phyloP scores from a whole-genome alignment of 1,140 invertebrate genomes.

The Cylas formicarius region DNA sequence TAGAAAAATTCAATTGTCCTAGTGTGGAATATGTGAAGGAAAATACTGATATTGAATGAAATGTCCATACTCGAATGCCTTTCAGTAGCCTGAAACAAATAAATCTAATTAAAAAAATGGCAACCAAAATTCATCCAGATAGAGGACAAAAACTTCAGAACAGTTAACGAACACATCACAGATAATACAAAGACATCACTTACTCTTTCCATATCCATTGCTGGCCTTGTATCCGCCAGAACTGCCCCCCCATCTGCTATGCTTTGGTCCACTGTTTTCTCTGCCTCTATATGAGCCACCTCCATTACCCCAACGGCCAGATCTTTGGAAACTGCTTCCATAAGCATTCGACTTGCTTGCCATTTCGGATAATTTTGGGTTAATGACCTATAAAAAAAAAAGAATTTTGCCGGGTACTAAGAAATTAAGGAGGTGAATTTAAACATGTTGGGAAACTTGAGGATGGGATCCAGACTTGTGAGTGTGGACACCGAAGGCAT shows the following conservation, averaged over 20 bases:
- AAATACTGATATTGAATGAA: background rate
- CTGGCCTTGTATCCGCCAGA: constrained; percentile 17
- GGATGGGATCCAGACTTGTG: constrained; percentile 24
- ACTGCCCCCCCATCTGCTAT: constrained; percentile 23
- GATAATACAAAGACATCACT: background rate
- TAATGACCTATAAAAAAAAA: constrained; percentile 11
- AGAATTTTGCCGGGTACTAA: background rate
- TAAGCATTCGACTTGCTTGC: constrained; percentile 7
- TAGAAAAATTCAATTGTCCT: background rate
- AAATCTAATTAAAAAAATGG: background rate
- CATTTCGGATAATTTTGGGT: constrained; percentile 19
- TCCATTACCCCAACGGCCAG: constrained; percentile 8
- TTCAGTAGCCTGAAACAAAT: constrained; percentile 11
- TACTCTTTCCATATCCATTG: constrained; percentile 26
- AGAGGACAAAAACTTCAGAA: too few species aligned
- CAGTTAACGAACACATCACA: too few species aligned
- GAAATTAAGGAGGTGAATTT: constrained; percentile 24
- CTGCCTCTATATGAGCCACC: constrained; percentile 13
- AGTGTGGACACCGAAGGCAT: constrained; percentile 71
- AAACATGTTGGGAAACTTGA: constrained; percentile 24
- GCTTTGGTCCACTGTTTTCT: constrained; percentile 11
- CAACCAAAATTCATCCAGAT: too few species aligned
- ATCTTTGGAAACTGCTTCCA: constrained; percentile 8
- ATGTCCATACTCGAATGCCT: background rate
- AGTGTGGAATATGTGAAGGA: constrained; percentile 2